A percentile compares a stretch with the other conserved stretches of the same genome.
Conservation (phyloP, 1,140 invertebrate genomes). For the Bicyclus anynana region DNA sequence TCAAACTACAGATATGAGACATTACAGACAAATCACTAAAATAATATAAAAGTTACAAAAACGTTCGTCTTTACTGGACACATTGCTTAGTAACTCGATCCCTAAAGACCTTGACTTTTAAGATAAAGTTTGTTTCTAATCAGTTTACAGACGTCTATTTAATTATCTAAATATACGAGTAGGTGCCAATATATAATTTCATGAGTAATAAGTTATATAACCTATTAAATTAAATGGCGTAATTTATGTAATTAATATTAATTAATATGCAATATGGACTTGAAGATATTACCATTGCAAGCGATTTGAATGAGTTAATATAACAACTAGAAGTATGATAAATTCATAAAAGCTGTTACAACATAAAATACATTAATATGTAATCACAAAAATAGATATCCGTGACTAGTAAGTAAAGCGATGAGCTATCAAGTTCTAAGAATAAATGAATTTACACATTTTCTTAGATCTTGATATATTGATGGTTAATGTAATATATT, state of each 20-base stretch:
- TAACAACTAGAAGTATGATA: not conserved
- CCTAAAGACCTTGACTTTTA: no score
- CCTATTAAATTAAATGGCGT: no score
- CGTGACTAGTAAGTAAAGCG: not conserved
- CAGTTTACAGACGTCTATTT: no score
- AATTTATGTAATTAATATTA: not conserved
- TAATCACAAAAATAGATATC: slow-evolving; percentile 1
- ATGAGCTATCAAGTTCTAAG: not conserved
- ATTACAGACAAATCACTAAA: no score
- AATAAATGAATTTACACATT: not conserved
- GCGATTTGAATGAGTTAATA: not conserved
- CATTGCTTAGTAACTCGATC: no score
- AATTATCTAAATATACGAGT: not conserved
- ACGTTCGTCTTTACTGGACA: no score
- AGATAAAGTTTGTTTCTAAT: no score
- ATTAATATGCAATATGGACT: not conserved
- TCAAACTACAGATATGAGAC: no score
- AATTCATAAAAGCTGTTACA: not conserved
- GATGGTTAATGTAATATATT: not conserved
- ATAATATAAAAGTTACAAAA: no score
- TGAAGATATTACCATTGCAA: not conserved
- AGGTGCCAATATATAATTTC: not conserved
- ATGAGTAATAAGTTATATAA: not conserved
- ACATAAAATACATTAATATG: not conserved
- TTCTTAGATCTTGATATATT: not conserved